Conservation (phyloP, 2,113 vertebrate genomes). For the Lepus europaeus region DNA sequence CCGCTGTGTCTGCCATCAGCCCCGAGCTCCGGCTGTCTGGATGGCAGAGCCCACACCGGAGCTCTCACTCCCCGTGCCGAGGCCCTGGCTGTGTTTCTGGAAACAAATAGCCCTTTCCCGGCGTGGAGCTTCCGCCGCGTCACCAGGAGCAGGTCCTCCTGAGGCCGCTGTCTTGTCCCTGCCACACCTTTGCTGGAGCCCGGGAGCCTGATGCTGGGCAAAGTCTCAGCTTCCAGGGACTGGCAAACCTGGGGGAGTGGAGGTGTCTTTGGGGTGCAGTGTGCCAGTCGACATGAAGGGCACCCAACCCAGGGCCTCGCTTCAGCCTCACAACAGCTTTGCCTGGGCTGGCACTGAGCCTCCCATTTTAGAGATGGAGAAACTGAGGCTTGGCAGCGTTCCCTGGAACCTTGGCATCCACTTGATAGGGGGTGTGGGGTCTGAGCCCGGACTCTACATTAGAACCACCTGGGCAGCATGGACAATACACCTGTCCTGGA, state of each 20-base stretch:
- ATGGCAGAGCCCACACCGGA: not conserved
- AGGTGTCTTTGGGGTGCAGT: not conserved
- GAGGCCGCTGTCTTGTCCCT: not conserved
- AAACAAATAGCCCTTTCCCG: conserved; percentile 2
- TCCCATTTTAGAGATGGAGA: not conserved
- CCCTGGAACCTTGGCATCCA: not conserved
- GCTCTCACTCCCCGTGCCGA: not conserved
- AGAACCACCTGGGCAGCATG: not conserved
- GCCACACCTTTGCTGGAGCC: not conserved
- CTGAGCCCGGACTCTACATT: not conserved
- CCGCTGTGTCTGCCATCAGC: not conserved
- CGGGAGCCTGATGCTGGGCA: not conserved
- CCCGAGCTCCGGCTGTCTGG: not conserved
- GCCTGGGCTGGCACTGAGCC: not conserved
- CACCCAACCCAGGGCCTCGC: not conserved
- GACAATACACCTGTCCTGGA: not conserved
- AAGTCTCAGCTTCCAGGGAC: not conserved
- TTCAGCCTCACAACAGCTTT: not conserved
- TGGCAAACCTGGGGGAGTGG: not conserved
- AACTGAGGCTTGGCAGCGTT: not conserved
- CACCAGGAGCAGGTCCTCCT: not conserved
- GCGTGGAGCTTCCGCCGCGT: rapidly evolving
- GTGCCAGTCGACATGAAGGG: rapidly evolving
- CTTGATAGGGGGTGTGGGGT: not conserved
- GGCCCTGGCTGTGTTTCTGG: conserved; percentile 65